phyloP scores from a whole-genome alignment of 2,113 vertebrate genomes.

The Clarias magur region DNA sequence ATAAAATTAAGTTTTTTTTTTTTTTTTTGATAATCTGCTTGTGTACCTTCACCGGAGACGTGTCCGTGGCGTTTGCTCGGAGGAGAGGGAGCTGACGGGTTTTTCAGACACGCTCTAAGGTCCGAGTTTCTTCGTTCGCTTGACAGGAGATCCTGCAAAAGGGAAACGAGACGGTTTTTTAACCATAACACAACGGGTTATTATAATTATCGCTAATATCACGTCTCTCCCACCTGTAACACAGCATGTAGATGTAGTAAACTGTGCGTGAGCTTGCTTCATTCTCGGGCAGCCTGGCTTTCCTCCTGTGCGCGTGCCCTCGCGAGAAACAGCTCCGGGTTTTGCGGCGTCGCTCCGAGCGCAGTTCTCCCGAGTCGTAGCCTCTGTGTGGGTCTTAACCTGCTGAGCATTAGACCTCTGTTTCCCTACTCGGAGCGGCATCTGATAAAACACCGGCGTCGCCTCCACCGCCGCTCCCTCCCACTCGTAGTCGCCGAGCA shows the following conservation, averaged over 20 bases:
- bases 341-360: neutral
- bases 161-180: neutral
- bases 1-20: no score
- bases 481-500: constrained; percentile 84
- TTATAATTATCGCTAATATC: no score
- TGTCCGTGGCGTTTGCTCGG: constrained; percentile 84
- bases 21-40: no score
- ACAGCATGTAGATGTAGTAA: constrained; percentile 55
- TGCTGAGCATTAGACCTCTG: constrained; percentile 64
- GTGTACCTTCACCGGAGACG: constrained; percentile 83
- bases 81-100: constrained; percentile 54
- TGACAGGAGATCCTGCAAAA: constrained; percentile 82
- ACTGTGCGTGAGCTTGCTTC: constrained; percentile 62
- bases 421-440: constrained; percentile 77
- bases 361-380: constrained; percentile 48
- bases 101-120: constrained; percentile 58
- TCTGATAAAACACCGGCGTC: constrained; percentile 84
- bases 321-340: neutral
- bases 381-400: constrained; percentile 46
- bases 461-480: constrained; percentile 75
- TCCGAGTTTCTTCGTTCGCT: constrained; percentile 72
- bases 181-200: no score
- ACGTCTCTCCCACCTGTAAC: constrained; percentile 75
- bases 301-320: constrained; percentile 63
- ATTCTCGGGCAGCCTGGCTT: constrained; percentile 51